These are phyloP conservation scores for Drosophila burlai DNA, from an alignment of 1,140 invertebrate species.

Conservation along the genomic window DNA sequence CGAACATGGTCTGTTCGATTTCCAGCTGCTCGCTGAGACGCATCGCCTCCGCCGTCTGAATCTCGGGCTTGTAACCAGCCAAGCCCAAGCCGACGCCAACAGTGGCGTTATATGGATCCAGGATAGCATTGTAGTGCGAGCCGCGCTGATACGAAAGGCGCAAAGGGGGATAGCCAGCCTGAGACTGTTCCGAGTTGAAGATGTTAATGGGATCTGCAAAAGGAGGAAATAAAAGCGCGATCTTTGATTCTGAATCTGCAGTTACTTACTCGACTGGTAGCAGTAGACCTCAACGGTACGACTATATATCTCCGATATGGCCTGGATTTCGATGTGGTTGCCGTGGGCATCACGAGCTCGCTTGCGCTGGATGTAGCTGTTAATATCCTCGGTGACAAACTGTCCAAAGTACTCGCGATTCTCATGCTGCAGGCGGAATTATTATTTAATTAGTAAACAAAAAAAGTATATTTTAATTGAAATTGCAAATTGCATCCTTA, in stretches of 20 bases:
- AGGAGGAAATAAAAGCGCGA: background rate
- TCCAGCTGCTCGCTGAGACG: constrained; percentile 93
- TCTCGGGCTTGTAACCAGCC: constrained; percentile 93
- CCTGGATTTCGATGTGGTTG: constrained; percentile 98
- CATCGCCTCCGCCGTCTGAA: constrained; percentile 92
- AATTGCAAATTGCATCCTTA: constrained; percentile 80
- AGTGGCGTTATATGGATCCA: constrained; percentile 94
- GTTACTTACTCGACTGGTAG: constrained; percentile 90
- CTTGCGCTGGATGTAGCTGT: constrained; percentile 93
- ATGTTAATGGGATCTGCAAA: constrained; percentile 94
- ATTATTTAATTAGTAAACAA: background rate
- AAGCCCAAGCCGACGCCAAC: constrained; percentile 95
- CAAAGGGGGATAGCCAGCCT: constrained; percentile 93
- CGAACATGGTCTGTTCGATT: constrained; percentile 95
- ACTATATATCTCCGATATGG: constrained; percentile 97
- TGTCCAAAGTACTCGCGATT: constrained; percentile 97
- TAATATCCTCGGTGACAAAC: constrained; percentile 97
- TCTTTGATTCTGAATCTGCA: rapidly evolving
- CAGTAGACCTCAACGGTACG: constrained; percentile 97
- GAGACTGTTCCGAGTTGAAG: constrained; percentile 91
- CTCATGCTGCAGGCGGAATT: constrained; percentile 85
- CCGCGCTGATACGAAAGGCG: constrained; percentile 95
- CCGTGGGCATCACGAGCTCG: constrained; percentile 93
- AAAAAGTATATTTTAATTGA: no score
- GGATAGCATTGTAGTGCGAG: constrained; percentile 96